Conservation (phyloP, 2,888 invertebrate species). For the Mythimna albipuncta region DNA sequence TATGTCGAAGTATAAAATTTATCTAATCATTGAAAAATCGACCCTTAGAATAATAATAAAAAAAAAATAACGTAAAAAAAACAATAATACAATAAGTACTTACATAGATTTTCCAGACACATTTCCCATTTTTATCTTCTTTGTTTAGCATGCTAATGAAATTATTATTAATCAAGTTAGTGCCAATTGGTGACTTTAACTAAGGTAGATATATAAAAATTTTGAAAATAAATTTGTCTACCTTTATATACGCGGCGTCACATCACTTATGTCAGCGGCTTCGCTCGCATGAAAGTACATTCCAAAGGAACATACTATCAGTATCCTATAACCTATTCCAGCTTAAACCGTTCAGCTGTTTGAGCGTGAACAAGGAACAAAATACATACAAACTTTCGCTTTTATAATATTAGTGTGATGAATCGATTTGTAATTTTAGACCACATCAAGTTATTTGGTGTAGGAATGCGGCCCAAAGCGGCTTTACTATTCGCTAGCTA, state of each 20-base stretch:
- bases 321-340: too few species aligned
- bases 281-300: too few species aligned
- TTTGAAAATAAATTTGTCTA: constrained; percentile 4
- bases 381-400: too few species aligned
- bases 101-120: constrained; percentile 16
- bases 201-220: not conserved
- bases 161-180: constrained; percentile 11
- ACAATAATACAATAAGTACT: constrained; percentile 7
- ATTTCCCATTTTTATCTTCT: constrained; percentile 11
- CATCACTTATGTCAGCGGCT: too few species aligned
- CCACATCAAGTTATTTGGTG: not conserved
- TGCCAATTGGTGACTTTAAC: constrained; percentile 31
- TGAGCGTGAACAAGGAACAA: too few species aligned
- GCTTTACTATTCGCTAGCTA: not conserved
- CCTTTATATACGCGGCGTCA: not conserved
- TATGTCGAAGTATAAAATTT: not conserved
- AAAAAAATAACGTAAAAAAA: not conserved
- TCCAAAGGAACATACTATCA: too few species aligned
- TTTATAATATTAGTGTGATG: too few species aligned
- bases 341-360: too few species aligned
- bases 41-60: not conserved
- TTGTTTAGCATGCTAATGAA: constrained; percentile 19
- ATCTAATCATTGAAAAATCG: not conserved
- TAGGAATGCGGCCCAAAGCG: not conserved
- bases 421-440: too few species aligned